These are phyloP conservation scores for Melikaiella ostensackeni DNA, from an alignment of 2,888 invertebrate genomes.

Conservation along the genomic window DNA sequence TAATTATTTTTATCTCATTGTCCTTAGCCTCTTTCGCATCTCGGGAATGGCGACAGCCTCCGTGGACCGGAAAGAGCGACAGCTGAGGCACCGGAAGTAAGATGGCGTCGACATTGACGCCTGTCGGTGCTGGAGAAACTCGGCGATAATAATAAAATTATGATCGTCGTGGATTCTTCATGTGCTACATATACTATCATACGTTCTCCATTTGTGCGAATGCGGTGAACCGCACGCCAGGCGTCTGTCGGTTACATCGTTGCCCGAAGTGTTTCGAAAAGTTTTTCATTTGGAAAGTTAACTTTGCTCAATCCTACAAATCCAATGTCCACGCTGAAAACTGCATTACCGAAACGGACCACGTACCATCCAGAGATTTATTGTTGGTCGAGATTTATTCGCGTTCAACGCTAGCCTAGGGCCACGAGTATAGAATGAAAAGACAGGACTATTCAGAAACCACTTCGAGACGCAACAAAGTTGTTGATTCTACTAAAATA, in stretches of 20 bases:
- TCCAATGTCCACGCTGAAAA: slow-evolving; percentile 47
- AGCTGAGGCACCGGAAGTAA: slow-evolving; percentile 36
- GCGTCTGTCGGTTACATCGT: slow-evolving; percentile 27
- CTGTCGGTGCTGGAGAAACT: background rate
- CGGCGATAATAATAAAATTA: slow-evolving; percentile 29
- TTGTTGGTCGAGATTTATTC: slow-evolving; percentile 52
- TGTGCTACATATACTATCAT: background rate
- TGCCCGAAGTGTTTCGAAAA: slow-evolving; percentile 54
- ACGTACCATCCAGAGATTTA: slow-evolving; percentile 52
- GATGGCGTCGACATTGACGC: slow-evolving; percentile 38
- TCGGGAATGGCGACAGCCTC: slow-evolving; percentile 10
- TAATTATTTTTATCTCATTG: slow-evolving; percentile 38
- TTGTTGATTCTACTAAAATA: background rate
- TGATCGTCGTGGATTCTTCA: slow-evolving; percentile 11
- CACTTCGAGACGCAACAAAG: background rate
- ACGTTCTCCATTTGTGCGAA: slow-evolving; percentile 49
- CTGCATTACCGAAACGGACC: slow-evolving; percentile 42
- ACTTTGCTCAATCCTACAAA: slow-evolving; percentile 48
- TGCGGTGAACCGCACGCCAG: slow-evolving; percentile 55
- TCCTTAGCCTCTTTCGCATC: slow-evolving; percentile 7
- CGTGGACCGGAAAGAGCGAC: slow-evolving; percentile 27
- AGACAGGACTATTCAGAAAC: slow-evolving; percentile 26
- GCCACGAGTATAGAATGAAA: background rate
- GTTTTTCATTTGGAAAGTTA: slow-evolving; percentile 58
- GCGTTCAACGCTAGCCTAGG: slow-evolving; percentile 47